Evolutionary conservation across 1,140 invertebrate genomes (phyloP).

Genomic region (Teleogryllus occipitalis): DNA sequence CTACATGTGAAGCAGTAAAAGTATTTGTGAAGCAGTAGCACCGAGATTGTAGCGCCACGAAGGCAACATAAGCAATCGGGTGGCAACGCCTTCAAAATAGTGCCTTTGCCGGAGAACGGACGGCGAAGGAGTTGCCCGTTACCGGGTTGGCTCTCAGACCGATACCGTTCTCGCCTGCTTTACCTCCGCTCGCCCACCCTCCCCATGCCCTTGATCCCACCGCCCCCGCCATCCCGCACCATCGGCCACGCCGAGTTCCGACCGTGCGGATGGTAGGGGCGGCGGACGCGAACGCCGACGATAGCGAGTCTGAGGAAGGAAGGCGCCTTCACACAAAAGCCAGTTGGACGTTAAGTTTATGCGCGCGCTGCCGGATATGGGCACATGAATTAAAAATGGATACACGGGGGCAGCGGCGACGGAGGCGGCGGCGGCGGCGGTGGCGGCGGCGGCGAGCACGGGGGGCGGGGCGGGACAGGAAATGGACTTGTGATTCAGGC

Average conservation of each 20-base stretch:
- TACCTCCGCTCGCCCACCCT: too few relatives aligned
- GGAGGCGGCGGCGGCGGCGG: too few relatives aligned
- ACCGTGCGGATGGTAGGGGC: not conserved
- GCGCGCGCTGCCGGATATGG: not conserved
- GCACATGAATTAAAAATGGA: constrained; percentile 1
- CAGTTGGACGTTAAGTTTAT: not conserved
- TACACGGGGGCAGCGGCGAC: not conserved
- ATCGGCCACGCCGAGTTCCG: not conserved
- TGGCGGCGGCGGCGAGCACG: not conserved
- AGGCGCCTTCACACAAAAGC: not conserved
- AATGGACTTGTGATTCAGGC: constrained; percentile 3
- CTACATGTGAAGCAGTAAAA: too few relatives aligned
- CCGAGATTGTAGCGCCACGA: too few relatives aligned
- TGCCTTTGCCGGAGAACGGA: too few relatives aligned
- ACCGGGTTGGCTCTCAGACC: too few relatives aligned
- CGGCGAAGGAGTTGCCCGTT: too few relatives aligned
- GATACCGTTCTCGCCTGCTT: too few relatives aligned
- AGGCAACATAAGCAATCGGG: too few relatives aligned
- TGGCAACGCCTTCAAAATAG: too few relatives aligned
- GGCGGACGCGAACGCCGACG: too few relatives aligned
- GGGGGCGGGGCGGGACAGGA: not conserved
- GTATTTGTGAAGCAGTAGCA: too few relatives aligned
- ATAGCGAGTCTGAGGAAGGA: not conserved
- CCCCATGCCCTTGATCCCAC: not conserved
- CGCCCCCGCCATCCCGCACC: not conserved